Percentiles rank a stretch among this genome's conserved stretches.
Conservation (phyloP, 2,888 invertebrate genomes). For the Drosophila fungiperda region DNA sequence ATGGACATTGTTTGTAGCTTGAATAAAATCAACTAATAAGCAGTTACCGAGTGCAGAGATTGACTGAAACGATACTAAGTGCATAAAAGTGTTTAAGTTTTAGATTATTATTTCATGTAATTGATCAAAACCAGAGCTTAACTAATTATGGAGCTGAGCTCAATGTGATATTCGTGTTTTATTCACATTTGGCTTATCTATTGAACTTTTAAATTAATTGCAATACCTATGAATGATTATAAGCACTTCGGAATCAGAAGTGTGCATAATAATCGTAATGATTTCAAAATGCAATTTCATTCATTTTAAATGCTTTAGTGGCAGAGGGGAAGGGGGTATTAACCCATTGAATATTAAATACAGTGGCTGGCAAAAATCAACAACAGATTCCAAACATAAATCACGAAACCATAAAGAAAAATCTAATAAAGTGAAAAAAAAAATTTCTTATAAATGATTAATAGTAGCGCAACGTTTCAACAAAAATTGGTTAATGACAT, state of each 20-base stretch:
- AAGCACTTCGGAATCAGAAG: slow-evolving; percentile 27
- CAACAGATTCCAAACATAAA: slow-evolving; percentile 60
- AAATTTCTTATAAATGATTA: slow-evolving; percentile 71
- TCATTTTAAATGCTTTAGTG: slow-evolving; percentile 58
- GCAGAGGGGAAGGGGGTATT: slow-evolving; percentile 25
- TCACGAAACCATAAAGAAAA: slow-evolving; percentile 72
- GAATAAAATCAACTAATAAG: slow-evolving; percentile 37
- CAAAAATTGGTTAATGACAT: slow-evolving; percentile 71
- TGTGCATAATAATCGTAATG: background rate
- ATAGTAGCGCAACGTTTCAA: slow-evolving; percentile 62
- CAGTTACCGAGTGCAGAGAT: slow-evolving; percentile 22
- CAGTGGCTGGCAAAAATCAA: slow-evolving; percentile 47
- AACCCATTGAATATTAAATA: slow-evolving; percentile 45
- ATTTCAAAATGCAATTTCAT: slow-evolving; percentile 60
- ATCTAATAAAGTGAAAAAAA: slow-evolving; percentile 45
- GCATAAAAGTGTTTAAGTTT: background rate
- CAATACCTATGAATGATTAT: slow-evolving; percentile 19
- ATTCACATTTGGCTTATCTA: background rate
- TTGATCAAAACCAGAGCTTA: slow-evolving; percentile 2
- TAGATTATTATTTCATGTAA: background rate
- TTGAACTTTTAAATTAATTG: background rate
- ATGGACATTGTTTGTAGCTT: slow-evolving; percentile 38
- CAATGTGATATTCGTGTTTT: background rate
- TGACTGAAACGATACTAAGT: background rate
- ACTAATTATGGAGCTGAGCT: background rate